Evolutionary conservation across 2,888 invertebrate species (phyloP), one percentile per base, ranked within the genome.

Genomic region (Nezara viridula): DNA sequence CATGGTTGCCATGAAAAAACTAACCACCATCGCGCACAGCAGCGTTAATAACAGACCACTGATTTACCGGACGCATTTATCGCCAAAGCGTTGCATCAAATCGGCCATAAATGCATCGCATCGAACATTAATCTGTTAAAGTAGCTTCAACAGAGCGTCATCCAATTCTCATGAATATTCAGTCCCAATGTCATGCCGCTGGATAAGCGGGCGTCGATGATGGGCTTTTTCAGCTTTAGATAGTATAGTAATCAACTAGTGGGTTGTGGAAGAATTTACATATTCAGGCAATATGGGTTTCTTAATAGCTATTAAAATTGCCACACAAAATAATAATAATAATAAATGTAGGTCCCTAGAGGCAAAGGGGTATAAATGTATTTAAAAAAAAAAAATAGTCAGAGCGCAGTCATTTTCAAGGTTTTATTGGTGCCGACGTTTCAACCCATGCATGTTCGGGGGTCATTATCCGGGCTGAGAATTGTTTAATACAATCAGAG

Each of bases 91-190:
- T 73, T 73, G 19, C 32, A 37, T 32, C 66, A 73, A 73, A 73
- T 73, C 66, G 21, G 32, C 37, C 66, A 73, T 73, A 37, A 73
- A 37, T 73, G 37, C 32, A 73, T 73, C 19, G 32, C 19, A 73
- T 73, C 66, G 32, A 73, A 73, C 66, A 73, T 73, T 73, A 73
- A 73, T 73, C 66, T 37, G 66, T n/a, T 73, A 21, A 73, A 73
- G 37, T 32, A 73, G 32, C 66, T 24, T n/a, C n/a, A 73, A 37
- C 66, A 37, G 37, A 21, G 66, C 66, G 66, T 32, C 7, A 21
- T 21, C 66, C 4, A 21, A 73, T 73, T 21, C 66, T 73, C 66
- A 73, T 73, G 66, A 73, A 73, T 73, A 73, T 73, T 32, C 66
- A 73, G 9, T 0, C 6, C 37, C 27, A 2, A 60, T 27, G 66